Percentiles rank a stretch among this genome's conserved stretches.
Evolutionary conservation across 1,140 invertebrate species (phyloP).

Genomic region (Mya arenaria): DNA sequence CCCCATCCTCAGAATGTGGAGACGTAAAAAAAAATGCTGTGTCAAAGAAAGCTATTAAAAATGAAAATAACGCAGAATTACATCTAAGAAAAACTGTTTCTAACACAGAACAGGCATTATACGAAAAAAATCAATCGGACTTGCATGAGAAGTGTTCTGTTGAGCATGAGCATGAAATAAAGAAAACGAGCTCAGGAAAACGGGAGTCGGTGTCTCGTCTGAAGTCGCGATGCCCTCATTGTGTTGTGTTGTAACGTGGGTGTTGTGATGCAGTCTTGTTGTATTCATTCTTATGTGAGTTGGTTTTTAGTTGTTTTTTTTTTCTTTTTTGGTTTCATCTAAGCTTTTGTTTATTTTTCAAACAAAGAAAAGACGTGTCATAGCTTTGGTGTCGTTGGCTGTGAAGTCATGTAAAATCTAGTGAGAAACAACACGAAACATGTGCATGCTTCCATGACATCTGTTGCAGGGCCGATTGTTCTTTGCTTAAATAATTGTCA

Average conservation of each 20-base stretch:
- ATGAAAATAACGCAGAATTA: not conserved
- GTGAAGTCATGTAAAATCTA: too few species aligned
- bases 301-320: slow-evolving; percentile 58
- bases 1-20: too few species aligned
- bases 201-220: not conserved
- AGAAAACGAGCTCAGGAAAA: too few species aligned
- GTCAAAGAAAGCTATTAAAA: too few species aligned
- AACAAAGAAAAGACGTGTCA: too few species aligned
- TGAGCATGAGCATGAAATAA: slow-evolving; percentile 59
- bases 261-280: slow-evolving; percentile 65
- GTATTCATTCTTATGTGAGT: slow-evolving; percentile 47
- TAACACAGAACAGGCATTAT: not conserved
- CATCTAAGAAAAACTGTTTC: not conserved
- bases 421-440: too few species aligned
- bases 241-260: slow-evolving; percentile 69
- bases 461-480: too few species aligned
- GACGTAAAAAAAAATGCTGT: too few species aligned
- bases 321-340: slow-evolving; percentile 42
- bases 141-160: slow-evolving; percentile 22
- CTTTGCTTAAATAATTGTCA: too few species aligned
- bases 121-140: not conserved
- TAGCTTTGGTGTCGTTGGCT: too few species aligned
- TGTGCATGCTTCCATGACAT: too few species aligned
- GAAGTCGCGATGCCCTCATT: slow-evolving; percentile 46
- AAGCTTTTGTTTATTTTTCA: too few species aligned